Percentiles rank a stretch among this genome's conserved stretches.
Conservation (phyloP, 1,140 invertebrate species). For the Drusus annulatus region DNA sequence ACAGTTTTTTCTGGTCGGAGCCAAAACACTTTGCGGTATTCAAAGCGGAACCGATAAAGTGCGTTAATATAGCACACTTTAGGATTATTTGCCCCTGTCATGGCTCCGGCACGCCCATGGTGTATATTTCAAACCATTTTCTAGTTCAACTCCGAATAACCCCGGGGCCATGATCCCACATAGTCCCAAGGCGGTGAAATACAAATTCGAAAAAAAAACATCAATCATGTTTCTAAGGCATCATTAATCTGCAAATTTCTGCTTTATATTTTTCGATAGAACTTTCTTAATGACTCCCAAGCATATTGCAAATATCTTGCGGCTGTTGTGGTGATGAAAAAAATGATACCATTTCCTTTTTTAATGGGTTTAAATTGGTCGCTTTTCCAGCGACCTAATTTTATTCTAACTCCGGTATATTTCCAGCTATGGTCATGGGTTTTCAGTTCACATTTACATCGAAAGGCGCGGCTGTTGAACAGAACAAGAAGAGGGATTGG, state of each 20-base stretch:
- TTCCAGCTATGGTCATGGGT: no score
- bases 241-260: slow-evolving; percentile 42
- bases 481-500: no score
- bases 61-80: slow-evolving; percentile 4
- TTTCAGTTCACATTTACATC: no score
- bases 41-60: slow-evolving; percentile 1
- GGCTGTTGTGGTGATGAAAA: background rate
- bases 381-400: no score
- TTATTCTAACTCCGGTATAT: no score
- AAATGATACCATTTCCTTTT: no score
- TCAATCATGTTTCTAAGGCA: slow-evolving; percentile 40
- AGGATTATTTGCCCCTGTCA: slow-evolving; percentile 19
- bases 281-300: slow-evolving; percentile 21
- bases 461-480: no score
- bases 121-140: slow-evolving; percentile 41
- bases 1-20: no score
- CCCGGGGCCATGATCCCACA: slow-evolving; percentile 27
- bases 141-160: slow-evolving; percentile 35
- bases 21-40: background rate
- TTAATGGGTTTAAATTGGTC: no score
- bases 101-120: slow-evolving; percentile 3
- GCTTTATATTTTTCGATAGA: slow-evolving; percentile 32
- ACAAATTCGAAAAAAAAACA: slow-evolving; percentile 45
- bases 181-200: slow-evolving; percentile 22
- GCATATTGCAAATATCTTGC: slow-evolving; percentile 21